Evolutionary conservation across 2,888 invertebrate genomes (phyloP).

Genomic region (Allacma fusca): DNA sequence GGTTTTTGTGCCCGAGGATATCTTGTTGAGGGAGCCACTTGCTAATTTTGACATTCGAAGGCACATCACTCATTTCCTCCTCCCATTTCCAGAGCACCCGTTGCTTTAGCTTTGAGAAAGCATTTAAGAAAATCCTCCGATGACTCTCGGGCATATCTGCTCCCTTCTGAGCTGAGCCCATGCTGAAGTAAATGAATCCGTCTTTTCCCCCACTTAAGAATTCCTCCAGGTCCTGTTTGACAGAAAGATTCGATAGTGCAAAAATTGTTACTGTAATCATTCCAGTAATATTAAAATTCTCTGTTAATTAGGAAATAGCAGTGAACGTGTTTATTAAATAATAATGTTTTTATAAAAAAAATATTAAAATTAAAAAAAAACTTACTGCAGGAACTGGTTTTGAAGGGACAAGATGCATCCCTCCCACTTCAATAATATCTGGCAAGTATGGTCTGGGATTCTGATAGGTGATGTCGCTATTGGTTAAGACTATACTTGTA

Average conservation of each 20-base stretch:
- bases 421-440: slow-evolving; percentile 55
- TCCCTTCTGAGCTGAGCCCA: slow-evolving; percentile 84
- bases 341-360: too few relatives aligned
- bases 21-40: slow-evolving; percentile 82
- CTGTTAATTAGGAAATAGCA: background rate
- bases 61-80: slow-evolving; percentile 69
- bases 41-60: slow-evolving; percentile 70
- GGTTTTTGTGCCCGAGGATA: slow-evolving; percentile 73
- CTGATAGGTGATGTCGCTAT: slow-evolving; percentile 59
- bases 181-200: slow-evolving; percentile 84
- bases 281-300: slow-evolving; percentile 5
- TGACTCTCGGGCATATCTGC: slow-evolving; percentile 80
- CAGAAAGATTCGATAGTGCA: background rate
- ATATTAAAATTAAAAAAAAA: too few relatives aligned
- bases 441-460: slow-evolving; percentile 57
- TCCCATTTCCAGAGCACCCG: slow-evolving; percentile 87
- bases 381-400: slow-evolving; percentile 69
- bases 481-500: slow-evolving; percentile 58
- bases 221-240: slow-evolving; percentile 65
- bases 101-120: slow-evolving; percentile 78
- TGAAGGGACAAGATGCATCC: slow-evolving; percentile 72
- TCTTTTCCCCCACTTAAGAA: slow-evolving; percentile 72
- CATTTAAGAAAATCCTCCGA: slow-evolving; percentile 75
- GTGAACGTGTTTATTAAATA: background rate
- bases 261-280: background rate